Evolutionary conservation across 2,797 vertebrate genomes (phyloP).

Genomic region (Acanthurus tractus): DNA sequence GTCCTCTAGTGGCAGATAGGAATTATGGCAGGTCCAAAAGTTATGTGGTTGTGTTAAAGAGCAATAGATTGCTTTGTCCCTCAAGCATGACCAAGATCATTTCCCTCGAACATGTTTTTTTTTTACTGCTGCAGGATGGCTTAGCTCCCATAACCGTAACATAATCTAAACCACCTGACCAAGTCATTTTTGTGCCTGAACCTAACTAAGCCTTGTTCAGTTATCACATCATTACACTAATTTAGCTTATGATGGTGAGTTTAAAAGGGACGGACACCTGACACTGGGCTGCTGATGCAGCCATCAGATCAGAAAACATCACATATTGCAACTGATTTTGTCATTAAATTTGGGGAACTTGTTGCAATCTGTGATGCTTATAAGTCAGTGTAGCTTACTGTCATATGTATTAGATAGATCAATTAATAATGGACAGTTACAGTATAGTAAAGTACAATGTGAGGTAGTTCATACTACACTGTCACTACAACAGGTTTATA

Average conservation of each 20-base stretch:
- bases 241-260: neutral
- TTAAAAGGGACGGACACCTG: neutral
- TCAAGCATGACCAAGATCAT: too few relatives aligned
- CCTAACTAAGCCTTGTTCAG: neutral
- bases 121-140: neutral
- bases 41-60: neutral
- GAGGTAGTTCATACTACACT: too few relatives aligned
- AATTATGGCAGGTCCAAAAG: neutral
- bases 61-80: neutral
- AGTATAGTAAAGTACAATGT: too few relatives aligned
- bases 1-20: neutral
- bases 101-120: neutral
- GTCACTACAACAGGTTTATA: too few relatives aligned
- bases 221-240: neutral
- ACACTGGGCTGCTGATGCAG: too few relatives aligned
- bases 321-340: too few relatives aligned
- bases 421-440: too few relatives aligned
- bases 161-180: neutral
- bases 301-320: too few relatives aligned
- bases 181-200: neutral
- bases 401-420: too few relatives aligned
- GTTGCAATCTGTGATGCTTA: too few relatives aligned
- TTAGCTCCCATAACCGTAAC: neutral
- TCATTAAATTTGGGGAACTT: too few relatives aligned
- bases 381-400: too few relatives aligned